Percentiles rank a stretch among this genome's conserved stretches.
Conservation (phyloP, 2,797 vertebrate genomes). For the Cynopterus sphinx region DNA sequence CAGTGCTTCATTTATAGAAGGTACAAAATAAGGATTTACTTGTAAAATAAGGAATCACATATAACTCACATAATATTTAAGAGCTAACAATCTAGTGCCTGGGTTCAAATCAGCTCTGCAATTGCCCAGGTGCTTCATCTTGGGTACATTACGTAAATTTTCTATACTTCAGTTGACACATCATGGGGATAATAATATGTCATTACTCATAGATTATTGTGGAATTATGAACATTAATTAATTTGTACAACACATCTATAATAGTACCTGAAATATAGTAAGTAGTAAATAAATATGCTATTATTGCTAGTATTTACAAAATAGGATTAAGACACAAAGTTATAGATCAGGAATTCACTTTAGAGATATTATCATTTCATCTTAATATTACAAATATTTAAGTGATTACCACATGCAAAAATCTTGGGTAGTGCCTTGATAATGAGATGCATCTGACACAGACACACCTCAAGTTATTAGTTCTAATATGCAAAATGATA, state of each 20-base stretch:
- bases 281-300: background rate
- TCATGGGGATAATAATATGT: background rate
- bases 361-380: background rate
- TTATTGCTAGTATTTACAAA: background rate
- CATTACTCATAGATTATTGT: background rate
- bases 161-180: background rate
- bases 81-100: background rate
- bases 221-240: background rate
- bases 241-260: background rate
- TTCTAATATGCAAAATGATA: background rate
- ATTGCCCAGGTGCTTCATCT: background rate
- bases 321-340: background rate
- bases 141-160: background rate
- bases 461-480: background rate
- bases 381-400: background rate
- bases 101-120: background rate
- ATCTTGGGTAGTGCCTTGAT: background rate
- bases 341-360: background rate
- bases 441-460: background rate
- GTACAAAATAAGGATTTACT: background rate
- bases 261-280: background rate
- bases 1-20: background rate
- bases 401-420: background rate
- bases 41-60: background rate
- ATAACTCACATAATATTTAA: background rate